Percentiles rank a stretch among this genome's conserved stretches.
phyloP scores from a whole-genome alignment of 2,888 invertebrate genomes.

The Drosophila multiciliata region DNA sequence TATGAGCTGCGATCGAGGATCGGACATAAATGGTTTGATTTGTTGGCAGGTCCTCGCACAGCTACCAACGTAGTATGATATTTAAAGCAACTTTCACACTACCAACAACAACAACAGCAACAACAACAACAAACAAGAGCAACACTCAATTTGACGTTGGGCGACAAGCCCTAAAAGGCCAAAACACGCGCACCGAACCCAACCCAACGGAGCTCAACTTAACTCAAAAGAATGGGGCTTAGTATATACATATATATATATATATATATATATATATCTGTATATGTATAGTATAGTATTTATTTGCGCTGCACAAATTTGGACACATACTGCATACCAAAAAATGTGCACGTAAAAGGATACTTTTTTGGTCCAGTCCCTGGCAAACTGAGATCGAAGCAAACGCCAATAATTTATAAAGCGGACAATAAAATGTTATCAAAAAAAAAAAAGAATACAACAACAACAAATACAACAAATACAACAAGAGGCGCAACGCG shows the following conservation, averaged over 20 bases:
- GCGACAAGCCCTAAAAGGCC: constrained; percentile 71
- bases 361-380: constrained; percentile 65
- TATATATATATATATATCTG: constrained; percentile 4
- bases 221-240: not conserved
- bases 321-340: constrained; percentile 79
- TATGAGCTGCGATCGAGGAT: constrained; percentile 47
- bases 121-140: constrained; percentile 16
- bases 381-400: constrained; percentile 24
- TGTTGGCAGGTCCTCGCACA: constrained; percentile 58
- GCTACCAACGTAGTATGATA: constrained; percentile 40
- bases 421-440: constrained; percentile 81
- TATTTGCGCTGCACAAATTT: constrained; percentile 76
- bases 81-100: constrained; percentile 80
- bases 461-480: constrained; percentile 3
- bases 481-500: constrained; percentile 62
- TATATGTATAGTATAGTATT: constrained; percentile 52
- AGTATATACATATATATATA: not conserved
- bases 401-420: constrained; percentile 81
- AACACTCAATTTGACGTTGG: constrained; percentile 69
- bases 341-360: constrained; percentile 75
- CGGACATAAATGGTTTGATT: constrained; percentile 80
- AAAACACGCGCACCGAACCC: constrained; percentile 71
- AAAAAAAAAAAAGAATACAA: constrained; percentile 55
- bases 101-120: constrained; percentile 36
- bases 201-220: constrained; percentile 18